Percentiles rank a stretch among this genome's conserved stretches.
These are phyloP conservation scores for Drosophila lowei DNA, from an alignment of 1,140 invertebrate species.

Conservation along the genomic window DNA sequence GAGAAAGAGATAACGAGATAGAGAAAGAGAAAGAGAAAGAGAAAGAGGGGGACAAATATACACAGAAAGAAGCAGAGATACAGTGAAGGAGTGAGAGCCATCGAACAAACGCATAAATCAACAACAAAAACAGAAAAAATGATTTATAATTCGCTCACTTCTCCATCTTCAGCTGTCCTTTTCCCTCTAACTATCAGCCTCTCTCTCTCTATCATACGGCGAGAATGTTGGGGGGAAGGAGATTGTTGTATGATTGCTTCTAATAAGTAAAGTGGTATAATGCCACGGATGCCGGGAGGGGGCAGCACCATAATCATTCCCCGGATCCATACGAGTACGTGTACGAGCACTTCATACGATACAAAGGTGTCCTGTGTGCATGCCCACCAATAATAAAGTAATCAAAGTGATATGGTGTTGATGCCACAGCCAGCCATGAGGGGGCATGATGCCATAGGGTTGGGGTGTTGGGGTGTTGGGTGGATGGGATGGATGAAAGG, in stretches of 20 bases:
- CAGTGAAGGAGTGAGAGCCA: constrained; percentile 42
- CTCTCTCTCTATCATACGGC: background rate
- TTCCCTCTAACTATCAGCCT: no score
- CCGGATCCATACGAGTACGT: no score
- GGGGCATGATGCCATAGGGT: background rate
- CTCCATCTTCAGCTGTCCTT: constrained; percentile 33
- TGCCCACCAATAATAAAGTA: constrained; percentile 76
- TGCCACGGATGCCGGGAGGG: constrained; percentile 9
- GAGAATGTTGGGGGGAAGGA: constrained; percentile 1
- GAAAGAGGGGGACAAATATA: constrained; percentile 6
- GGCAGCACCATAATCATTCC: constrained; percentile 46
- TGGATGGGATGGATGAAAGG: constrained; percentile 9
- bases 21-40: background rate
- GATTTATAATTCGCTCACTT: constrained; percentile 62
- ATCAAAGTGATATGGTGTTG: constrained; percentile 80
- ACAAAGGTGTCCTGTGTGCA: constrained; percentile 36
- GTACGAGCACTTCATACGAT: background rate
- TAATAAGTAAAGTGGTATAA: constrained; percentile 77
- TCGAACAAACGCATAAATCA: constrained; percentile 81
- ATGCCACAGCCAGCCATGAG: constrained; percentile 25
- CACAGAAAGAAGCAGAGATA: constrained; percentile 1
- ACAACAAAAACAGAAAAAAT: constrained; percentile 82
- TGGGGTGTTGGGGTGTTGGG: no score
- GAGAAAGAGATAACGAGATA: background rate
- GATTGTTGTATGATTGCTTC: constrained; percentile 68